A percentile compares a stretch with the other conserved stretches of the same genome.
Evolutionary conservation across 2,113 vertebrate genomes (phyloP).

Genomic region (Amphilophus citrinellus): DNA sequence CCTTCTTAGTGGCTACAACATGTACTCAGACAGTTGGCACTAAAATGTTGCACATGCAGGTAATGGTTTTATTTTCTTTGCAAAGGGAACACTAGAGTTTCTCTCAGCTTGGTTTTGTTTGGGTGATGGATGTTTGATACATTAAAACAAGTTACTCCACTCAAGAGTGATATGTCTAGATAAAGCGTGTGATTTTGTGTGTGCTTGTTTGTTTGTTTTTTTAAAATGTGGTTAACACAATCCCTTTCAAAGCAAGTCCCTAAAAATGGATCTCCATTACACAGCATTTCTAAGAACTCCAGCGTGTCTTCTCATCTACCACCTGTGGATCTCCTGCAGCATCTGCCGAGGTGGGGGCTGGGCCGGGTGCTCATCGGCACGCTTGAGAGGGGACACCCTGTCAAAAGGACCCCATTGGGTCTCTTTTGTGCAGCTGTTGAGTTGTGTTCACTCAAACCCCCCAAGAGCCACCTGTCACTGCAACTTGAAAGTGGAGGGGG

Average conservation of each 20-base stretch:
- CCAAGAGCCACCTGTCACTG: slow-evolving; percentile 83
- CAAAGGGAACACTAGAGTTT: slow-evolving; percentile 2
- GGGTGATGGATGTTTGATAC: slow-evolving; percentile 12
- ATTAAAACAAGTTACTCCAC: slow-evolving; percentile 25
- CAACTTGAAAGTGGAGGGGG: slow-evolving; percentile 76
- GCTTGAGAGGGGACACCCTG: slow-evolving; percentile 73
- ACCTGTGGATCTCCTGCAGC: slow-evolving; percentile 77
- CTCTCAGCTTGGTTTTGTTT: slow-evolving; percentile 24
- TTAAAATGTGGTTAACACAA: background rate
- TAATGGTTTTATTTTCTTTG: background rate
- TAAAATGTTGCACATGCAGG: background rate
- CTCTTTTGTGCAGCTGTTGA: slow-evolving; percentile 85
- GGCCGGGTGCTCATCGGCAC: slow-evolving; percentile 68
- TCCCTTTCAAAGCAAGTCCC: background rate
- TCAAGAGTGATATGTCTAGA: background rate
- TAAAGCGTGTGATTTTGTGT: background rate
- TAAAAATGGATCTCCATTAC: slow-evolving; percentile 23
- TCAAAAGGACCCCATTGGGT: slow-evolving; percentile 73
- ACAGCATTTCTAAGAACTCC: slow-evolving; percentile 23
- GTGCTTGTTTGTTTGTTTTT: background rate
- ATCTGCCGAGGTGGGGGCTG: slow-evolving; percentile 76
- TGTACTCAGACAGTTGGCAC: background rate
- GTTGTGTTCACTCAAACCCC: slow-evolving; percentile 68
- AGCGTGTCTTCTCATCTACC: slow-evolving; percentile 47
- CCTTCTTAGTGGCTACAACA: background rate